These are phyloP conservation scores for Gavia stellata DNA, from an alignment of 2,113 vertebrate species.

Conservation along the genomic window DNA sequence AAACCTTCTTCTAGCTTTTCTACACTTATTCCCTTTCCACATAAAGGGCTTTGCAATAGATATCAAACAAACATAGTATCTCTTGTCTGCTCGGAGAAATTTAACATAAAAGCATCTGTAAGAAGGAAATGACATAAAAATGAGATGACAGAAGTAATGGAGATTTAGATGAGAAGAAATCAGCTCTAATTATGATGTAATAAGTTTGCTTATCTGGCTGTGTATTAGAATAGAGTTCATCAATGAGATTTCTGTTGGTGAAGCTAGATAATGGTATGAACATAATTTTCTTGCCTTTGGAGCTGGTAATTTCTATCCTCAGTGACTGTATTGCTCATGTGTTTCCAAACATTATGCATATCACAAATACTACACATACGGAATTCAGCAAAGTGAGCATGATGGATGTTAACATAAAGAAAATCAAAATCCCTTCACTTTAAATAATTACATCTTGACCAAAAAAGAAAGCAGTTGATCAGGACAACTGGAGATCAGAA, in stretches of 20 bases:
- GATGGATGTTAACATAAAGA: background rate
- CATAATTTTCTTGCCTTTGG: background rate
- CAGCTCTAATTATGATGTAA: background rate
- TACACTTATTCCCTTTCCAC: background rate
- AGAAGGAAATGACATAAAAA: conserved; percentile 11
- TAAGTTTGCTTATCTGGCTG: background rate
- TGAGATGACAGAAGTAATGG: conserved; percentile 3
- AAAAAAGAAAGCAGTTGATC: background rate
- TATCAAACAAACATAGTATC: background rate
- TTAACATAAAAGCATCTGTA: background rate
- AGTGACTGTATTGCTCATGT: background rate
- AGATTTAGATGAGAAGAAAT: conserved; percentile 6
- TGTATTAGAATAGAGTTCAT: background rate
- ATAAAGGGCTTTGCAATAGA: background rate
- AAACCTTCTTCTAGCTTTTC: background rate
- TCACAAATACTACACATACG: background rate
- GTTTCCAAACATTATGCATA: background rate
- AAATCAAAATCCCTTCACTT: background rate
- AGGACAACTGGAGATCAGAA: background rate
- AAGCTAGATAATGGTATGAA: background rate
- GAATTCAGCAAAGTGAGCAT: background rate
- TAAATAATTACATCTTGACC: background rate
- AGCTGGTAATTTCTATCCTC: background rate
- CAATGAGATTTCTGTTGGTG: background rate
- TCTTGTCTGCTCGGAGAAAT: background rate